Evolutionary conservation across 2,113 vertebrate species (phyloP), one percentile per base, ranked within the genome.

Genomic region (Bothrops jararaca): DNA sequence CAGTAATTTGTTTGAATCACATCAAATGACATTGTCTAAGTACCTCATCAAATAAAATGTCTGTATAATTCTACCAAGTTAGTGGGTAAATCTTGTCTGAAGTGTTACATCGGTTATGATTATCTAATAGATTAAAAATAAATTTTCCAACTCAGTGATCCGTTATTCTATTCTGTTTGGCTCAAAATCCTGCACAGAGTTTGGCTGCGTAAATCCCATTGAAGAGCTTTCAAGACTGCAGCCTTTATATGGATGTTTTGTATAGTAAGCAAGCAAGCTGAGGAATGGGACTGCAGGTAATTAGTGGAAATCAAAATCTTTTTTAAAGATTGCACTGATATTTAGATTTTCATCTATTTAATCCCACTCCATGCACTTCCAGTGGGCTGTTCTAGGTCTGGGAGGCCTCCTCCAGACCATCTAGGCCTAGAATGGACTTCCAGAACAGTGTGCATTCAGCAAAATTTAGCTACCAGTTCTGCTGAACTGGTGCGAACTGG

Each of bases 61-160:
- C 88, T 87, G 13, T 89, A 91, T 89, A 94, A 93, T 95, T 94
- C 90, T 18, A 87, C 64, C 0, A 18, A 90, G 23, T 4, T 90
- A 90, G 5, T 24, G 58, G 92, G 58, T 94, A 95, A 94, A 95
- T 94, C 45, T 95, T 74, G 39, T 96, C 91, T 85, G 57, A 96
- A 92, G 15, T 39, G 2, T 85, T 93, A 88, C 50, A 74, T 42
- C 54, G 20, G 26, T 80, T 95, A 92, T 57, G 85, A 0, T 92
- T 52, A 23, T 90, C 34, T 92, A 90, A 93, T 80, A 69, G 22
- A 94, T 88, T 91, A 90, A 94, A 95, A 96, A 93, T 15, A 94
- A 60, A 10, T 1, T 2, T 34, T 45, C 0, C 2, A 93, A 94
- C 95, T 93, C 34, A 92, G 42, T 95, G 91, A 92, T 64, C 26